A percentile compares a stretch with the other conserved stretches of the same genome.
Evolutionary conservation across 2,113 vertebrate genomes (phyloP).

Genomic region (Falco punctatus): DNA sequence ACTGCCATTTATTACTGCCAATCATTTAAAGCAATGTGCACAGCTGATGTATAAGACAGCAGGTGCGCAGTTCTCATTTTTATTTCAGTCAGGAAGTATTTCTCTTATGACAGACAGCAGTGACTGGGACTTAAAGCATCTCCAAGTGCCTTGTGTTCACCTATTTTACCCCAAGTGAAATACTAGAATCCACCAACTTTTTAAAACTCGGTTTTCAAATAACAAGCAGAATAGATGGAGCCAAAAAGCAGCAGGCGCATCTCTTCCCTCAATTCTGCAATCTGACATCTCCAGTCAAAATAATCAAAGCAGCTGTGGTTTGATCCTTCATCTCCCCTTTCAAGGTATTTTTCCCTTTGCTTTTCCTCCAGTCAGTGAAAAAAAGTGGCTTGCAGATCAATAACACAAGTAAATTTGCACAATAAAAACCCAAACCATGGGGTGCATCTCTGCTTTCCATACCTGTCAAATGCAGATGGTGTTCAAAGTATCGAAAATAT

Average conservation of each 20-base stretch:
- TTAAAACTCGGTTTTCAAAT: conserved; percentile 27
- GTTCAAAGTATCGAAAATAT: neutral
- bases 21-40: neutral
- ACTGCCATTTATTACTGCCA: neutral
- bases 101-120: neutral
- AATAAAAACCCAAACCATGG: neutral
- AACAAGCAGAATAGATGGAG: neutral
- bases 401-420: neutral
- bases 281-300: conserved; percentile 61
- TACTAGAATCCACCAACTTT: neutral
- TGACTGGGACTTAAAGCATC: neutral
- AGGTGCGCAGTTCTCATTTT: neutral
- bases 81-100: neutral
- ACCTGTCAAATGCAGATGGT: neutral
- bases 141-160: neutral
- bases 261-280: neutral
- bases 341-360: neutral
- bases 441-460: neutral
- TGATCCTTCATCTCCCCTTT: conserved; percentile 25
- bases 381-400: neutral
- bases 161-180: neutral
- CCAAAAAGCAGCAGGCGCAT: neutral
- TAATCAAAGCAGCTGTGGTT: conserved; percentile 23
- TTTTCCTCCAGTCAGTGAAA: neutral
- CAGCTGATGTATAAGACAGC: neutral